Percentiles rank a stretch among this genome's conserved stretches.
These are phyloP conservation scores for Paramormyrops hopkinsi DNA, from an alignment of 2,797 vertebrate species.

Conservation along the genomic window DNA sequence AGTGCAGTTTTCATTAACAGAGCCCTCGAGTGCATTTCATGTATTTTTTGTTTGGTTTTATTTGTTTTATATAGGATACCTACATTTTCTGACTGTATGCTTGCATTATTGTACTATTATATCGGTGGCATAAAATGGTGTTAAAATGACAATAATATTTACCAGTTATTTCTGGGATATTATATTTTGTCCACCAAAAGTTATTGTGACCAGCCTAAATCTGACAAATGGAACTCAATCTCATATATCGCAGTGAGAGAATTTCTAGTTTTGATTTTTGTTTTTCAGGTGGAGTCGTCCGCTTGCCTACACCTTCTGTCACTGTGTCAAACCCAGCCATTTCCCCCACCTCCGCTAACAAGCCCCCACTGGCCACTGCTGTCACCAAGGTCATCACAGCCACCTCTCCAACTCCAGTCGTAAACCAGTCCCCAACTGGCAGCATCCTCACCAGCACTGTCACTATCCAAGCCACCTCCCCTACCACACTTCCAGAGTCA, in stretches of 20 bases:
- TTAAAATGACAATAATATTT: neutral
- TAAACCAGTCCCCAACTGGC: neutral
- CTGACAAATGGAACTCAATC: neutral
- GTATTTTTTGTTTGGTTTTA: neutral
- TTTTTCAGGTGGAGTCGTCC: conserved; percentile 32
- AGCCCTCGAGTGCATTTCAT: neutral
- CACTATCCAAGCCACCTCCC: neutral
- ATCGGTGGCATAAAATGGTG: neutral
- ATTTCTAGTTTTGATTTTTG: neutral
- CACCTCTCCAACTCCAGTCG: neutral
- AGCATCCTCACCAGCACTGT: neutral
- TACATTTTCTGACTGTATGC: neutral
- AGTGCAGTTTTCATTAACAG: neutral
- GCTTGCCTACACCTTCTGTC: conserved; percentile 27
- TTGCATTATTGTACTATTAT: neutral
- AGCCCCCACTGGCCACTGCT: conserved; percentile 14
- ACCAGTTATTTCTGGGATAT: neutral
- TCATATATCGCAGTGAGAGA: neutral
- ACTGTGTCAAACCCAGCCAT: neutral
- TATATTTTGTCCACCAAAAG: neutral
- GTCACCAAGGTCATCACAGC: neutral
- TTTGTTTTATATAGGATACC: neutral
- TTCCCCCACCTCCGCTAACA: neutral
- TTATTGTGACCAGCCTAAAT: neutral
- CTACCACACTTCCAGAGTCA: conserved; percentile 7